Evolutionary conservation across 92 coral and sea anemone genomes (phyloP), one percentile per base, ranked within the genome.

Genomic region (Phenganax stokvisi): DNA sequence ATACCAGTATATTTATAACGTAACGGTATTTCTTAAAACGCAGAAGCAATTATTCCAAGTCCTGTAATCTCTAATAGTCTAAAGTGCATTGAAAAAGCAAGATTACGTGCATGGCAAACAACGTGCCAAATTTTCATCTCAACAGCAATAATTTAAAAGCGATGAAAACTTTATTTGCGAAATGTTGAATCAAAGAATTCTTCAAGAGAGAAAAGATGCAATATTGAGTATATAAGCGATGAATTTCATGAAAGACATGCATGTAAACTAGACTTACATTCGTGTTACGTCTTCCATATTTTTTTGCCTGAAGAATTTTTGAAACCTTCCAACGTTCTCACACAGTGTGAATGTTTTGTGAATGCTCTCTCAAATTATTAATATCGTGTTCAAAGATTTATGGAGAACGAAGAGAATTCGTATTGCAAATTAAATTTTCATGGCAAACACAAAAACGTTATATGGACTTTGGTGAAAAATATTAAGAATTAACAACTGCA

Each of bases 331-430:
- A 20, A 73, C 25, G 59, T 51, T 25, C 15, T 73, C 2, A 15
- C 47, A 25, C 17, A 12, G 31, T 73, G 12, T 53, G 67, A 44
- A 57, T 64, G 67, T 54, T 64, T 57, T 63, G 83, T 37, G 56
- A 13, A 64, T 56, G 55, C 31, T 77, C 81, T 58, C 37, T 60
- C 83, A 79, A 79, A 79, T 79, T 79, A 79, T 79, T 79, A 63
- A 79, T 79, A 79, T 52, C 69, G 57, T 79, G 58, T 79, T 79
- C 83, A 79, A 79, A 79, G 74, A 79, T 79, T 79, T 79, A 79
- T 79, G 16, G 83, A 79, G 65, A 25, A 60, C 83, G 63, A 79
- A 54, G 83, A 64, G 62, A 79, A 79, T 63, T 79, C 62, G 62
- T 37, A 68, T 30, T 44, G 74, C 73, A 61, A 79, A 79, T 79